phyloP scores from a whole-genome alignment of 1,140 invertebrate species.

The Drosophila mayri region DNA sequence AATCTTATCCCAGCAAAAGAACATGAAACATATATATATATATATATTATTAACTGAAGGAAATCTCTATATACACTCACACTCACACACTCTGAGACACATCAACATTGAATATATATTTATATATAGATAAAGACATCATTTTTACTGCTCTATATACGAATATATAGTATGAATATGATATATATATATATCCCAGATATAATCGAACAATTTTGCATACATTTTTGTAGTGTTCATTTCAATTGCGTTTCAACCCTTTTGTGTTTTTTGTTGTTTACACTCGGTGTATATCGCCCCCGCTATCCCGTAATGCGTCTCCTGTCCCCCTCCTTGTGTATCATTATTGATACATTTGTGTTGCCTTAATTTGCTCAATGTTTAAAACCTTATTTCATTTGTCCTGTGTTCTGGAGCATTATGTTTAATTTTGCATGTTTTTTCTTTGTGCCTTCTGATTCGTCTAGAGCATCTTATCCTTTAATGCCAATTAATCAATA shows the following conservation, averaged over 20 bases:
- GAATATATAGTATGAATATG: constrained; percentile 42
- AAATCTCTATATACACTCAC: constrained; percentile 48
- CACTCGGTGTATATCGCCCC: constrained; percentile 45
- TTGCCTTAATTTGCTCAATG: constrained; percentile 21
- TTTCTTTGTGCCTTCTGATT: constrained; percentile 48
- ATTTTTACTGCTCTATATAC: constrained; percentile 68
- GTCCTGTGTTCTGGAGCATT: constrained; percentile 22
- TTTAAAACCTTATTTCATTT: constrained; percentile 19
- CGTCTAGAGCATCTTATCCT: constrained; percentile 35
- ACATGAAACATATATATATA: constrained; percentile 56
- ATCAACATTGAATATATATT: constrained; percentile 25
- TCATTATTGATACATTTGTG: constrained; percentile 16
- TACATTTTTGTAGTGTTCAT: constrained; percentile 80
- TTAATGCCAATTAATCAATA: constrained; percentile 19
- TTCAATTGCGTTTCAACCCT: constrained; percentile 53
- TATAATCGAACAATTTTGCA: constrained; percentile 63
- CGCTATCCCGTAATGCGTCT: constrained; percentile 12
- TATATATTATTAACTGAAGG: constrained; percentile 26
- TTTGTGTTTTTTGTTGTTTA: constrained; percentile 34
- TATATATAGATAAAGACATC: constrained; percentile 55
- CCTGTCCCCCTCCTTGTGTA: constrained; percentile 1
- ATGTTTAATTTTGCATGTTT: constrained; percentile 61
- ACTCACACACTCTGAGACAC: constrained; percentile 35
- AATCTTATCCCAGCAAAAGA: constrained; percentile 50
- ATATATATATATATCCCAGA: constrained; percentile 63